Conservation (phyloP, 2,797 vertebrate species). For the Myotis myotis region DNA sequence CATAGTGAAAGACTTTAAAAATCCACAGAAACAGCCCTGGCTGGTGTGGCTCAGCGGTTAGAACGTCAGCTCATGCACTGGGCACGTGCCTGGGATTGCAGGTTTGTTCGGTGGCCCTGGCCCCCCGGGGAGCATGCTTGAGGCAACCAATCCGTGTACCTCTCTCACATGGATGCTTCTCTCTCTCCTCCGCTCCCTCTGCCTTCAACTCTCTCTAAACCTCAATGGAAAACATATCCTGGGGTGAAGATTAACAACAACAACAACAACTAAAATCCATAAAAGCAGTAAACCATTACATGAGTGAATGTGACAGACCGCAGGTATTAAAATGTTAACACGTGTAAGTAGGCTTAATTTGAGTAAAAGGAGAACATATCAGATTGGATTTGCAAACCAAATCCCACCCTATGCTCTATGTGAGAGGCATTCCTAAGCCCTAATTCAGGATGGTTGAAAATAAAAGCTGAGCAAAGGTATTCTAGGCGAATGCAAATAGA, state of each 20-base stretch:
- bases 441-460: background rate
- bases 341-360: background rate
- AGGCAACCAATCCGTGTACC: too few relatives aligned
- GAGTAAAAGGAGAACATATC: background rate
- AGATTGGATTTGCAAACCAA: background rate
- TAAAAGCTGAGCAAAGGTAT: background rate
- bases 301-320: background rate
- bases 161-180: too few relatives aligned
- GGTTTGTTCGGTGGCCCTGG: too few relatives aligned
- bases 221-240: too few relatives aligned
- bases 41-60: too few relatives aligned
- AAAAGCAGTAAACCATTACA: background rate
- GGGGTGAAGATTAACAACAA: too few relatives aligned
- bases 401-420: background rate
- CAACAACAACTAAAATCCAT: background rate
- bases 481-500: background rate
- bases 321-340: background rate
- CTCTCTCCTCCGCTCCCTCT: too few relatives aligned
- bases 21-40: background rate
- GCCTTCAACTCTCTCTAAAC: too few relatives aligned
- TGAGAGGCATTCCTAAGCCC: accelerated
- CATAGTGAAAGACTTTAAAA: background rate
- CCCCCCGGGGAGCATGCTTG: too few relatives aligned
- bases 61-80: too few relatives aligned
- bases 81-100: too few relatives aligned